Conservation (phyloP, 1,140 invertebrate species). For the Achatina immaculata region DNA sequence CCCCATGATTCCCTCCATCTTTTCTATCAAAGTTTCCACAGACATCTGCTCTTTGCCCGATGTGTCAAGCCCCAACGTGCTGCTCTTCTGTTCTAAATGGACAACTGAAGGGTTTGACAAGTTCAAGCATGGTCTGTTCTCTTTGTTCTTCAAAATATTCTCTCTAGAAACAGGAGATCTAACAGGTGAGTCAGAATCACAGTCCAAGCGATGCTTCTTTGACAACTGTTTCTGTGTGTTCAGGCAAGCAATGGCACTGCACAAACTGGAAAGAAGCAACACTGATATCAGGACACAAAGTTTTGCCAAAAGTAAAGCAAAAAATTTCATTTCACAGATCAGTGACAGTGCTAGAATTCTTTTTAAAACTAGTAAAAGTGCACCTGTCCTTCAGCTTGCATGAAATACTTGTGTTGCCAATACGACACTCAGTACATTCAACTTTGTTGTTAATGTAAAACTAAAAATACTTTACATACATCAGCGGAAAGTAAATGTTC, state of each 20-base stretch:
- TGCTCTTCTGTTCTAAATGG: background rate
- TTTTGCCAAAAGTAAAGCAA: too few relatives aligned
- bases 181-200: background rate
- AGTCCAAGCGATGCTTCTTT: background rate
- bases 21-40: conserved; percentile 20
- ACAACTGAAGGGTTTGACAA: background rate
- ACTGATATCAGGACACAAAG: too few relatives aligned
- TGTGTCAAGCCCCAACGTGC: background rate
- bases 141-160: background rate
- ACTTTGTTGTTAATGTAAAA: too few relatives aligned
- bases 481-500: background rate
- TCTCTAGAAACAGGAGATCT: background rate
- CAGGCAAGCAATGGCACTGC: conserved; percentile 14
- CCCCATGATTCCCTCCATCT: conserved; percentile 25
- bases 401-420: too few relatives aligned
- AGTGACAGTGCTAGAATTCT: too few relatives aligned
- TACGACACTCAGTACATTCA: too few relatives aligned
- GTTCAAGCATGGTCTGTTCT: background rate
- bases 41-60: conserved; percentile 11
- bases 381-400: too few relatives aligned
- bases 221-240: conserved; percentile 16
- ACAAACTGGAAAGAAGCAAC: conserved; percentile 10
- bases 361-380: too few relatives aligned
- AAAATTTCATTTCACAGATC: too few relatives aligned
- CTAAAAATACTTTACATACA: too few relatives aligned